Evolutionary conservation across 2,888 invertebrate species (phyloP).

Genomic region (Tricholauxania praeusta): DNA sequence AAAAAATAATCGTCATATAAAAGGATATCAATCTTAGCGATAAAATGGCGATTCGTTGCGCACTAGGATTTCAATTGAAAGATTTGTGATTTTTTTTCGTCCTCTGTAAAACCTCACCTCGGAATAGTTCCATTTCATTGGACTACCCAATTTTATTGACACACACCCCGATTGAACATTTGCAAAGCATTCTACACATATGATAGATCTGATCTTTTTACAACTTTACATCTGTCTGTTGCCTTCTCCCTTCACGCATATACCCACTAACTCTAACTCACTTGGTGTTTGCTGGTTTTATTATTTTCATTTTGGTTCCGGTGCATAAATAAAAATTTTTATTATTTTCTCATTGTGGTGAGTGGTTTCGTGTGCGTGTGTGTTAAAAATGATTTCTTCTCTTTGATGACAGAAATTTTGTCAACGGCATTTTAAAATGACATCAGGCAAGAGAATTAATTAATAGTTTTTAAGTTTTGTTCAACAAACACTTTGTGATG

Average conservation of each 20-base stretch:
- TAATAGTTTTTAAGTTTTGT: constrained; percentile 16
- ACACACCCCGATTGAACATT: no score
- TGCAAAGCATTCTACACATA: neutral
- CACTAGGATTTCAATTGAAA: constrained; percentile 26
- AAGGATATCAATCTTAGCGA: constrained; percentile 46
- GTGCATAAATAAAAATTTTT: constrained; percentile 51
- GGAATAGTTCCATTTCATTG: no score
- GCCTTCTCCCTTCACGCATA: constrained; percentile 3
- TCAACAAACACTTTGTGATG: neutral
- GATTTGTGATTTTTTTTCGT: neutral
- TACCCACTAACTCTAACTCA: constrained; percentile 7
- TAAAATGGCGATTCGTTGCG: constrained; percentile 60
- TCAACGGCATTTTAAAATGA: constrained; percentile 24
- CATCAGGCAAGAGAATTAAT: constrained; percentile 17
- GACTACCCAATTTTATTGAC: no score
- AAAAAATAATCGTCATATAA: neutral
- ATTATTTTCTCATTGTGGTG: constrained; percentile 39
- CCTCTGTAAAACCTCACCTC: neutral
- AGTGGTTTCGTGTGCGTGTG: neutral
- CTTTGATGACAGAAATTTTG: constrained; percentile 43
- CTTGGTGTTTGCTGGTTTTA: constrained; percentile 29
- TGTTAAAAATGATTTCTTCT: constrained; percentile 25
- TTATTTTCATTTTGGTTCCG: constrained; percentile 52
- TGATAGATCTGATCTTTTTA: neutral
- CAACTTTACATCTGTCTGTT: neutral